Evolutionary conservation across 2,113 vertebrate species (phyloP).

Genomic region (Charadrius vociferus): DNA sequence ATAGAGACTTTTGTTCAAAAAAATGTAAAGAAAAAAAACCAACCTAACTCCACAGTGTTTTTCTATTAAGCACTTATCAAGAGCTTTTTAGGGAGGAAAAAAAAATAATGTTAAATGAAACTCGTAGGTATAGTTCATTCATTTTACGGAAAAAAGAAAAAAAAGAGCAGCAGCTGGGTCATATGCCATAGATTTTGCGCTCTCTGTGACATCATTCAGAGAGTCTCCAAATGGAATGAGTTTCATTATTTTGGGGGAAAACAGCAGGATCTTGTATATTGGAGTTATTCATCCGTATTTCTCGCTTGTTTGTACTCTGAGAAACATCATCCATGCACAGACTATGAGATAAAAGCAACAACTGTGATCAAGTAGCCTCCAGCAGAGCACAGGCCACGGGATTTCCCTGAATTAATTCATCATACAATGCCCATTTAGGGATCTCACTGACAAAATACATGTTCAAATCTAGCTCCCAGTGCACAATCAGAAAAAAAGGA

Average conservation of each 20-base stretch:
- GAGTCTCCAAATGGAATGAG: not conserved
- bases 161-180: not conserved
- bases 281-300: not conserved
- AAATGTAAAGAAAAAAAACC: not conserved
- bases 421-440: not conserved
- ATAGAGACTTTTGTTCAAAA: not conserved
- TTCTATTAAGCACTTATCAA: conserved; percentile 8
- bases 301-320: not conserved
- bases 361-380: not conserved
- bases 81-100: not conserved
- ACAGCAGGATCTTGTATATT: rapidly evolving
- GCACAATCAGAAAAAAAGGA: not conserved
- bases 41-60: not conserved
- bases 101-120: conserved; percentile 2
- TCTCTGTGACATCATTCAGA: not conserved
- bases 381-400: rapidly evolving
- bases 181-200: not conserved
- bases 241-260: not conserved
- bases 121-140: not conserved
- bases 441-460: not conserved
- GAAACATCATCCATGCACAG: not conserved
- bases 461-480: not conserved
- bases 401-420: not conserved
- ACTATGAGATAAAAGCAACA: not conserved
- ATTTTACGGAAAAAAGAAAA: not conserved